Conservation (phyloP, 2,797 vertebrate genomes). For the Cossypha polioptera region DNA sequence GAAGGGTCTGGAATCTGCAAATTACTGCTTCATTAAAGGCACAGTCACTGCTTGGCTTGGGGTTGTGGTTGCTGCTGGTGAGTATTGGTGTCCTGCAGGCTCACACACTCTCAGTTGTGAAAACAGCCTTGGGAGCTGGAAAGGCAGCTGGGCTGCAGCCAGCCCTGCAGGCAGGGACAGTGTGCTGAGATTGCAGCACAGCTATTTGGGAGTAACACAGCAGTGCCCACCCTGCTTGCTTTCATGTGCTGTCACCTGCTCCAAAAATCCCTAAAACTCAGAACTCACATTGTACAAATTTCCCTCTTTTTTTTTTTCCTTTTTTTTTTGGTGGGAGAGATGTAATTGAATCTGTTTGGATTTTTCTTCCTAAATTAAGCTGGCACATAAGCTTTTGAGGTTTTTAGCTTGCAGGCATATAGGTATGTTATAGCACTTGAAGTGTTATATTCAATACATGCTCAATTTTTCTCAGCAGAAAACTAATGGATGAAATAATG, state of each 20-base stretch:
- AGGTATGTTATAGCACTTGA: background rate
- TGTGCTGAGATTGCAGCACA: background rate
- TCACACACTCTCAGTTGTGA: rapidly evolving
- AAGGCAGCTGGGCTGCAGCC: background rate
- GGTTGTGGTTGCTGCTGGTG: background rate
- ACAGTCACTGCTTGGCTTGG: background rate
- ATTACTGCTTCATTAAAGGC: background rate
- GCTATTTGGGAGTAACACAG: background rate
- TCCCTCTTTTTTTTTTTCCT: rapidly evolving
- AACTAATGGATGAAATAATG: background rate
- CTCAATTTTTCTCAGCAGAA: background rate
- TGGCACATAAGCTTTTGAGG: background rate
- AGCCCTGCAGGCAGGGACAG: background rate
- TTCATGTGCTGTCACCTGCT: background rate
- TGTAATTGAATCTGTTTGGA: background rate
- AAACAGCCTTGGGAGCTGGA: background rate
- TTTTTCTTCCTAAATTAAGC: background rate
- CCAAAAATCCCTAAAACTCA: background rate
- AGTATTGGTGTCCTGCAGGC: background rate
- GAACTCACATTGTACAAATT: background rate
- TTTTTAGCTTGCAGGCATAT: background rate
- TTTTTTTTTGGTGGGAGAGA: background rate
- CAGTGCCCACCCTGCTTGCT: background rate
- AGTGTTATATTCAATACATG: background rate
- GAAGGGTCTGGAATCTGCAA: background rate